Evolutionary conservation across 2,888 invertebrate species (phyloP), one percentile per base, ranked within the genome.

Genomic region (Thera britannica): DNA sequence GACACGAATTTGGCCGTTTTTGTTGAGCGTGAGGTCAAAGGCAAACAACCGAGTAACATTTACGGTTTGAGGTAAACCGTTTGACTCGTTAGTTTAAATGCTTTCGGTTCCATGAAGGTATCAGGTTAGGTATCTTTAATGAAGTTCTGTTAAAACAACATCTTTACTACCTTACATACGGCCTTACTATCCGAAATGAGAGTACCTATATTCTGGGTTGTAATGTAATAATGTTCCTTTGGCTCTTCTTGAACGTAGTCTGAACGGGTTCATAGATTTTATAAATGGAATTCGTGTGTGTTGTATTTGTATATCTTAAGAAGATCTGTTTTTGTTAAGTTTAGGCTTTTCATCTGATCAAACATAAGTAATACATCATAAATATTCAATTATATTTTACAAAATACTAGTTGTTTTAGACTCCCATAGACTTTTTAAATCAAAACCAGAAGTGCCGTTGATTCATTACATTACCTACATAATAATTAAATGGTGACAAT

Each of bases 11-110:
- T 61, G 63, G 65, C 65, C 68, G 70, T 73, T 64, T 73, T 68
- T 71, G 75, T 73, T 77, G 78, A 80, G 75, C 64, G 74, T 67
- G 77, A 77, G 83, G 83, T 85, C 80, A 82, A 78, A 84, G 85
- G 83, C 78, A 75, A 85, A 84, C 68, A 83, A 84, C 84, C 83
- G 68, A 48, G 68, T 9, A 67, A 81, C 83, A 81, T 81, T 73
- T 77, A 75, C 72, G 57, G 71, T 80, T 75, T 76, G 46, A 74
- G 71, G 62, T 68, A 79, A 64, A 72, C 61, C 57, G 38, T 70
- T 73, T 70, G 72, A 72, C 48, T 62, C 35, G 57, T 61, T 66
- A 36, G 36, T 65, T 58, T 44, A 5, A 44, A 54, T 65, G 36
- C 44, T 46, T 46, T 52, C 35, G 23, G 34, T 34, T 52, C 9